Conservation (phyloP, 1,140 invertebrate species). For the Solen grandis region DNA sequence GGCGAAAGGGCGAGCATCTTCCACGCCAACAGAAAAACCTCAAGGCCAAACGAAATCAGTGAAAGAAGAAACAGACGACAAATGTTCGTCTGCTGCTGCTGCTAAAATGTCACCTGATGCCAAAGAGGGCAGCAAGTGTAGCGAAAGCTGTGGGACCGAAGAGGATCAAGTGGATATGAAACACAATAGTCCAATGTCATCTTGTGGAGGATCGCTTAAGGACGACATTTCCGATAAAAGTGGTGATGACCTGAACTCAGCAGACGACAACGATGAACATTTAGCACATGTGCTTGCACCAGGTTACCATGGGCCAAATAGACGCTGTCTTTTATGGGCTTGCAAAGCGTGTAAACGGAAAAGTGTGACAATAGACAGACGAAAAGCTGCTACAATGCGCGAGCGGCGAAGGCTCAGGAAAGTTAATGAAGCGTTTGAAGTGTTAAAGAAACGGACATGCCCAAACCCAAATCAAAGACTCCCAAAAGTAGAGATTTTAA, state of each 20-base stretch:
- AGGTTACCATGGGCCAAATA: conserved; percentile 79
- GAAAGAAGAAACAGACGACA: conserved; percentile 40
- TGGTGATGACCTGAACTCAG: conserved; percentile 56
- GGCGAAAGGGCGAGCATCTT: not conserved
- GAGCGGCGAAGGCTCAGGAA: conserved; percentile 95
- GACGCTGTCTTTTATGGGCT: conserved; percentile 95
- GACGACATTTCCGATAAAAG: conserved; percentile 61
- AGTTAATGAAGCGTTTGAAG: conserved; percentile 99
- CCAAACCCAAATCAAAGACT: conserved; percentile 96
- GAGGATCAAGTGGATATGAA: conserved; percentile 41
- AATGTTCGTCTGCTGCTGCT: conserved; percentile 19
- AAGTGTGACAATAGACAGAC: conserved; percentile 94
- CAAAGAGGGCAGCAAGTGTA: conserved; percentile 32
- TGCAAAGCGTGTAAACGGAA: conserved; percentile 98
- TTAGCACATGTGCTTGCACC: conserved; percentile 81
- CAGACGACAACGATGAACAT: conserved; percentile 76
- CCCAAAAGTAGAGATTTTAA: conserved; percentile 98
- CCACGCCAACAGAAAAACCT: not conserved
- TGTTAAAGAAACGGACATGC: conserved; percentile 94
- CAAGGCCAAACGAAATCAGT: not conserved
- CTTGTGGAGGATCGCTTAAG: conserved; percentile 58
- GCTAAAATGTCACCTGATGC: not conserved
- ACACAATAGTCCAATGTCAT: conserved; percentile 48
- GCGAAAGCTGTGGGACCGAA: conserved; percentile 10
- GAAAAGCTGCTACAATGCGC: conserved; percentile 97